Conservation (phyloP, 1,140 invertebrate genomes). For the Drosophila obscura region DNA sequence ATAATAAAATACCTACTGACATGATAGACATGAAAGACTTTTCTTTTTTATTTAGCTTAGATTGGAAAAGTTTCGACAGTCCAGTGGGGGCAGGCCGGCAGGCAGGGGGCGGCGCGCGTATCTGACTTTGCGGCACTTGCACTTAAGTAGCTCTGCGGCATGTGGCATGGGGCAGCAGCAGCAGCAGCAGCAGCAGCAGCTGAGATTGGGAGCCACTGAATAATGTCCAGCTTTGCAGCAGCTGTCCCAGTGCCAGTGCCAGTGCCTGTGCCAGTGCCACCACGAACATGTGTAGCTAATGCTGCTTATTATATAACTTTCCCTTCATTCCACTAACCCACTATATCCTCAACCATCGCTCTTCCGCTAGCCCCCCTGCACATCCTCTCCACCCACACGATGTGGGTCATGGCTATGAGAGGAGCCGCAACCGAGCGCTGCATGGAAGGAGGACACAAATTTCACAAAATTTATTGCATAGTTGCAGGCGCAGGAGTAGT, state of each 20-base stretch:
- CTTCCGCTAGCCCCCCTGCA: background rate
- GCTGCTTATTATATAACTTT: constrained; percentile 73
- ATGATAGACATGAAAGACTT: constrained; percentile 82
- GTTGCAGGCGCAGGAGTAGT: constrained; percentile 74
- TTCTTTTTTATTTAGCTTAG: constrained; percentile 82
- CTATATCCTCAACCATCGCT: background rate
- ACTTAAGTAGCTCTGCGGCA: constrained; percentile 57
- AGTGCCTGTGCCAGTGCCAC: background rate
- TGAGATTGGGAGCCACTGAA: constrained; percentile 51
- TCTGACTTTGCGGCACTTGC: constrained; percentile 67
- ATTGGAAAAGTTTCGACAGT: constrained; percentile 83
- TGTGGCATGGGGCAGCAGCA: constrained; percentile 20
- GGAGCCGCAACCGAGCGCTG: constrained; percentile 6
- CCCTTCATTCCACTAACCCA: background rate
- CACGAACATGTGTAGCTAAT: constrained; percentile 71
- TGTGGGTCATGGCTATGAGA: constrained; percentile 63
- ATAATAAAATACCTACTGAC: constrained; percentile 83
- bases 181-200: constrained; percentile 45
- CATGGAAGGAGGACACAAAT: constrained; percentile 51
- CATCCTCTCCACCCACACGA: constrained; percentile 9
- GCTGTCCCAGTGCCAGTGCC: background rate
- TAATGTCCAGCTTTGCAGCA: constrained; percentile 43
- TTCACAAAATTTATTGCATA: constrained; percentile 76
- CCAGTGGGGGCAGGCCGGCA: constrained; percentile 39
- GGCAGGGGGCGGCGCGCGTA: background rate